Base-by-base conservation (phyloP, 2,113 vertebrate species). In the Dinomys branickii region DNA sequence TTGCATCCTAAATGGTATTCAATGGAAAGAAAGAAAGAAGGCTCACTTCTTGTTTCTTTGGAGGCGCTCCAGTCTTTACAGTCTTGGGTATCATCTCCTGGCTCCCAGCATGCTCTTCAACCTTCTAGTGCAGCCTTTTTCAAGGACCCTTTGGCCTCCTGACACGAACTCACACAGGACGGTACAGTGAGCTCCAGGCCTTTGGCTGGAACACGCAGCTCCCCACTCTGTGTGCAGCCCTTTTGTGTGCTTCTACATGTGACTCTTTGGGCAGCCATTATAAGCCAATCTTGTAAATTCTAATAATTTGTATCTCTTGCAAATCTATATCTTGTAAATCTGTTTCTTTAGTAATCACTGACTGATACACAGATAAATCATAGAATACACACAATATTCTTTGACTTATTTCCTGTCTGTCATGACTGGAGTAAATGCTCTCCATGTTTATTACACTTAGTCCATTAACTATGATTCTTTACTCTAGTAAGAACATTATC, bases 381-480 rank as follows among this genome's bases (percentile, higher is more conserved):
- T 22, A 35, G n/a, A 59, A 38, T 50, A 61, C 61, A 67, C 22
- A n/a, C n/a, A 41, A 28, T 59, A 77, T 35, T 95, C 73, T 81
- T 81, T 77, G 56, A 10, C 85, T 96, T 20, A 69, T 24, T 88
- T 90, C 10, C 28, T 81, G 12, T 41, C 38, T 90, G 38, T 35
- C 2, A 69, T 90, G 92, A 84, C n/a, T 88, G 50, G 61, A 35
- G 0, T 75, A 95, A 95, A 16, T 81, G 38, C 0, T n/a, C 14
- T 88, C n/a, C 20, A 20, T 65, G 56, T 67, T 69, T 85, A 92
- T 61, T 92, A 9, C 78, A 80, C 71, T 97, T 91, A 19, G 26
- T 94, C 59, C 30, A 24, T 88, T 83, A 85, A 61, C 58, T 82
- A n/a, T 78, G 61, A 59, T 65, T 81, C 33, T n/a, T 6, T 86